Evolutionary conservation across 30 jellyfish, hydroid and myxozoan species (phyloP), one percentile per base, ranked within the genome.

Genomic region (Sanderia malayensis): DNA sequence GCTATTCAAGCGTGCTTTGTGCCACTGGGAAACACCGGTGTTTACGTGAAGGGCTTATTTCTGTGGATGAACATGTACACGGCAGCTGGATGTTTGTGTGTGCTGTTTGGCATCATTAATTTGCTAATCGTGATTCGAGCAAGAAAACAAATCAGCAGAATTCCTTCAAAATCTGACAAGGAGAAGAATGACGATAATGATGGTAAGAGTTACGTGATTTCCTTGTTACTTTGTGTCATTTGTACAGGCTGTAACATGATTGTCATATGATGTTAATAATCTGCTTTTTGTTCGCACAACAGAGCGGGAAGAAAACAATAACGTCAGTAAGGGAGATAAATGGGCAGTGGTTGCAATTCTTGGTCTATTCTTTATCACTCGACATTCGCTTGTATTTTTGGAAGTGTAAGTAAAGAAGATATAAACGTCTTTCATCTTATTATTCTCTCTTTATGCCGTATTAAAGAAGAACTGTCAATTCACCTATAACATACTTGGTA

Each of bases 21-120:
- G 31, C 97, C 95, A 21, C 4, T 88, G 44, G 97, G 97, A 25
- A 58, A 63, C 21, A 32, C 74, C 15, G 97, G 97, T 3, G 62
- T 74, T 19, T 82, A 71, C 76, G 11, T 74, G 41, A 77, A 64
- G 25, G 58, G 53, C 2, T 13, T 88, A 17, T 26, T 32, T 15
- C 63, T 88, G 1, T 78, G 58, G 21, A 20, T 88, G 21, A 82
- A 88, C 58, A 61, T 81, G 63, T 88, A 76, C 47, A 88, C 97
- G 4, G 69, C 81, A 71, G 95, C 90, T 30, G 95, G 95, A 25
- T 31, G 70, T 46, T 62, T 74, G 10, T 71, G 96, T 28, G 53
- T 80, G 18, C 17, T 87, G 25, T 67, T 87, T n/a, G 89, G 86
- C 4, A 49, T 75, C 55, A 3, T 67, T 22, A 87, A 74, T 57